phyloP scores from a whole-genome alignment of 2,888 invertebrate genomes.

The Eretmocerus hayati region DNA sequence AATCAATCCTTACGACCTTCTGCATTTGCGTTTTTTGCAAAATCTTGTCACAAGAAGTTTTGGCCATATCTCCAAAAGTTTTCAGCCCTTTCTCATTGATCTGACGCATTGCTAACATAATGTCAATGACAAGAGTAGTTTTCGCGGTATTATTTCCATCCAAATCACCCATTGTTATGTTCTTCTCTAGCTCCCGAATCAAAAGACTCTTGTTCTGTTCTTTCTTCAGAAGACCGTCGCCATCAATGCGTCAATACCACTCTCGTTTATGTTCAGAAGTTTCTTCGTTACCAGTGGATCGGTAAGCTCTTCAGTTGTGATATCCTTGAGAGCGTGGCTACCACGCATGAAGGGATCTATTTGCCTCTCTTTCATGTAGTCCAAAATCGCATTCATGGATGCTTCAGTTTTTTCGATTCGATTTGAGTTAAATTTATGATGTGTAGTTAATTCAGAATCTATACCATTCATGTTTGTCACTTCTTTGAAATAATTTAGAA shows the following conservation, averaged over 20 bases:
- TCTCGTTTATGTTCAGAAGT: neutral
- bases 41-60: constrained; percentile 1
- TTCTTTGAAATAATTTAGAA: neutral
- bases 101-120: constrained; percentile 4
- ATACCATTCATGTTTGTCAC: neutral
- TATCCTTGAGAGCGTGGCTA: neutral
- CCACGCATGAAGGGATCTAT: neutral
- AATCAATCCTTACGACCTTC: constrained; percentile 1
- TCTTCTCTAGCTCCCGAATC: constrained; percentile 1
- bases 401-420: neutral
- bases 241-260: neutral
- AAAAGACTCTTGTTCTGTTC: constrained; percentile 4
- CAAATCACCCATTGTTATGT: neutral
- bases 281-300: neutral
- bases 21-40: neutral
- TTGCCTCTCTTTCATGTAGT: neutral
- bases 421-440: neutral
- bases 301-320: neutral
- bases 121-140: constrained; percentile 4
- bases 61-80: constrained; percentile 1
- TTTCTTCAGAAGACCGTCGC: constrained; percentile 6
- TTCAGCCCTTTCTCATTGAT: neutral
- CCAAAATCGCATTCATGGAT: neutral
- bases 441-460: neutral
- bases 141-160: neutral